Conservation (phyloP, 2,797 vertebrate species). For the Labeo calbasu region DNA sequence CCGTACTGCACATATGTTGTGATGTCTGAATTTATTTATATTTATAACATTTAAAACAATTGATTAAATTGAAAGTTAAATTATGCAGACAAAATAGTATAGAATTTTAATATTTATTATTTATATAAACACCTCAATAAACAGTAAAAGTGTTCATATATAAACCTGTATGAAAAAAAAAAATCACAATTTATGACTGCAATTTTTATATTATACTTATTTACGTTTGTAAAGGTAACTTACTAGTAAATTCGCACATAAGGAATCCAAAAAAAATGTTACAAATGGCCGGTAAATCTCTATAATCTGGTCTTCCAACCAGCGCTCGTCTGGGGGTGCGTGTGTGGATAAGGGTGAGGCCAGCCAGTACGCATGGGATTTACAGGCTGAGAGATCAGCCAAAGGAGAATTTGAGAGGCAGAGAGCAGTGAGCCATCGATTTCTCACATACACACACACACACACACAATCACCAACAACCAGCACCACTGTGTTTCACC, state of each 20-base stretch:
- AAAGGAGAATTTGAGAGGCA: slow-evolving; percentile 41
- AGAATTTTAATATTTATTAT: not conserved
- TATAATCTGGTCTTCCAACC: slow-evolving; percentile 15
- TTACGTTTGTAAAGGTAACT: not conserved
- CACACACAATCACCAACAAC: slow-evolving; percentile 12
- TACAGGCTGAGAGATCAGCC: slow-evolving; percentile 47
- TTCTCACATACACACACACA: slow-evolving; percentile 44
- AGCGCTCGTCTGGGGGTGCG: not conserved
- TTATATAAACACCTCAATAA: not conserved
- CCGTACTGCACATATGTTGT: too few species aligned
- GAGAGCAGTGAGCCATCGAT: slow-evolving; percentile 49
- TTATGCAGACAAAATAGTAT: not conserved
- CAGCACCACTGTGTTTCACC: slow-evolving; percentile 52
- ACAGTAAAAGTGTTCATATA: not conserved
- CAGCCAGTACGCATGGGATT: slow-evolving; percentile 44
- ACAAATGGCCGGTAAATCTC: slow-evolving; percentile 26
- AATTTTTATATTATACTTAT: not conserved
- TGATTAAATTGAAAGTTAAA: too few species aligned
- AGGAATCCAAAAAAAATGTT: not conserved
- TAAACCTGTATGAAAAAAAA: not conserved
- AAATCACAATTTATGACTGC: not conserved
- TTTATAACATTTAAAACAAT: too few species aligned
- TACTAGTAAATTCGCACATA: not conserved
- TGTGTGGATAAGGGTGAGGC: slow-evolving; percentile 27
- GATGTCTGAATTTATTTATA: too few species aligned